Evolutionary conservation across 1,140 invertebrate genomes (phyloP).

Genomic region (Meloidogyne floridensis): DNA sequence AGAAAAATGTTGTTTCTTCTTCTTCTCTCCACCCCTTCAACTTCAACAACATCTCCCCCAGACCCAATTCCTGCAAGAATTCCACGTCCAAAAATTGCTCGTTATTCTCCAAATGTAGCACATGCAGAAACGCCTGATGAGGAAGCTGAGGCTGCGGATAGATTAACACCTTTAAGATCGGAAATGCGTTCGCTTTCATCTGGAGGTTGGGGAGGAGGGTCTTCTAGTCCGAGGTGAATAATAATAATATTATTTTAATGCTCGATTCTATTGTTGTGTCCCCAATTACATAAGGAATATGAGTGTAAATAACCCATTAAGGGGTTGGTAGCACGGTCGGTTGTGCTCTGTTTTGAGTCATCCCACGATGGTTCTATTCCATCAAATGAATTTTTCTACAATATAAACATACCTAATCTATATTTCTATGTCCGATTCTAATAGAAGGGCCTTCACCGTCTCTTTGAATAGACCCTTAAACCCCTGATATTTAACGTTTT

Average conservation of each 20-base stretch:
- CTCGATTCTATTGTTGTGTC: no score
- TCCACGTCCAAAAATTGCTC: conserved; percentile 53
- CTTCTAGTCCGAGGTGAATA: background rate
- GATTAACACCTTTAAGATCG: conserved; percentile 52
- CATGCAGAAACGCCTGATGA: conserved; percentile 47
- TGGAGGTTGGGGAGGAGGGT: conserved; percentile 15
- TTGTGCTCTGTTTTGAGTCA: no score
- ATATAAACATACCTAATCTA: no score
- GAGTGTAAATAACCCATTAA: no score
- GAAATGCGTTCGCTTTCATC: conserved; percentile 42
- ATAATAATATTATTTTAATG: background rate
- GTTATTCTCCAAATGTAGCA: conserved; percentile 33
- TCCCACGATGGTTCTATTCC: no score
- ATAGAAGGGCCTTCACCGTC: no score
- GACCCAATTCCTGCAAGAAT: conserved; percentile 49
- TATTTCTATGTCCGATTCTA: no score
- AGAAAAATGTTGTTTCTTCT: conserved; percentile 33
- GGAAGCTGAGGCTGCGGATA: conserved; percentile 48
- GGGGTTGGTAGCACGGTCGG: no score
- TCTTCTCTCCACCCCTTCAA: conserved; percentile 3
- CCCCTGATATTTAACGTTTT: no score
- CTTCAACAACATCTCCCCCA: conserved; percentile 28
- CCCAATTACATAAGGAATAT: no score
- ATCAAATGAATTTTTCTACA: no score
- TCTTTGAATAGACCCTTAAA: no score